phyloP scores from a whole-genome alignment of 2,113 vertebrate species.

The Pteropus alecto region DNA sequence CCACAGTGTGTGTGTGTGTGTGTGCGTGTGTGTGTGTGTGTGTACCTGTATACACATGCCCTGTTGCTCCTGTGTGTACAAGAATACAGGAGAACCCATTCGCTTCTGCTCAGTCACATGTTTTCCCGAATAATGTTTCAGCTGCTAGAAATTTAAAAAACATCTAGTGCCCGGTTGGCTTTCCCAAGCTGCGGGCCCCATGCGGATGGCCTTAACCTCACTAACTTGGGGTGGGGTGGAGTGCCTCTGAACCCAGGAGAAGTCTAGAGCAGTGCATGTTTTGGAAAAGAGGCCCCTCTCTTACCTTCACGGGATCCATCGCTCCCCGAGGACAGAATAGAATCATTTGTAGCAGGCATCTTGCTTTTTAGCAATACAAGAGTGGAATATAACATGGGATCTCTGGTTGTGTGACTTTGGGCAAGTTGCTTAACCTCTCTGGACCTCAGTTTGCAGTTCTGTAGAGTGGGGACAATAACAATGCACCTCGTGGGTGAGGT shows the following conservation, averaged over 20 bases:
- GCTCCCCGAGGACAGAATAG: background rate
- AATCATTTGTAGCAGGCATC: background rate
- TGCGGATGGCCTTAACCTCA: background rate
- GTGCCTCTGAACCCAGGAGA: background rate
- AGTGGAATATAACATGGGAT: background rate
- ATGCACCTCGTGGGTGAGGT: background rate
- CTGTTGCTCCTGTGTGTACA: background rate
- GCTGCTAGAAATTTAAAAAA: background rate
- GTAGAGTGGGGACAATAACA: background rate
- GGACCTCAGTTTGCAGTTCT: background rate
- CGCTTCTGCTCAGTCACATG: background rate
- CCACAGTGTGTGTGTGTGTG: background rate
- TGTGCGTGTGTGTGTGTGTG: background rate
- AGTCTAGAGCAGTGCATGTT: background rate
- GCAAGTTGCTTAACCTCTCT: background rate
- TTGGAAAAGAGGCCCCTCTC: background rate
- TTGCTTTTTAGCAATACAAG: background rate
- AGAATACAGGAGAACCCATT: background rate
- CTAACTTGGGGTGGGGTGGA: accelerated
- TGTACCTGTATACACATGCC: too few relatives aligned
- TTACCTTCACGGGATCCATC: background rate
- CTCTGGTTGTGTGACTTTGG: background rate
- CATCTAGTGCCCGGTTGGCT: background rate
- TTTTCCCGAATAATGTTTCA: background rate
- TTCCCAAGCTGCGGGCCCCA: background rate